Conservation (phyloP, 2,888 invertebrate genomes). For the Leptinotarsa haldemani region DNA sequence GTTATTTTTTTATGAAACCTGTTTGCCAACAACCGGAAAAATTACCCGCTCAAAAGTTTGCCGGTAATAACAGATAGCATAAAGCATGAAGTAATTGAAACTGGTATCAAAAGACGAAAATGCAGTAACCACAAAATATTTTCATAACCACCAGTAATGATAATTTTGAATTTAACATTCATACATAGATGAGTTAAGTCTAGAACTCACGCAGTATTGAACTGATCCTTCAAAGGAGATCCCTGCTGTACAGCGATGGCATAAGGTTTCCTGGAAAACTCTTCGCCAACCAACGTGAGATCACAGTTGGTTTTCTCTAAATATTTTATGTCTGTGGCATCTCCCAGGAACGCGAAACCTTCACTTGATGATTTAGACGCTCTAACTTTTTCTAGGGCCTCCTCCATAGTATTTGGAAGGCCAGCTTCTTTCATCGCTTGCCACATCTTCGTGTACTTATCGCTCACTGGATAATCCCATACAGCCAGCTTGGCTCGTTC, state of each 20-base stretch:
- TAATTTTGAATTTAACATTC: no score
- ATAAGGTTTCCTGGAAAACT: slow-evolving; percentile 97
- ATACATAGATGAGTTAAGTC: no score
- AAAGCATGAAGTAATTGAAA: no score
- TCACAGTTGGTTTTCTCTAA: slow-evolving; percentile 86
- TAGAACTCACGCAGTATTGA: slow-evolving; percentile 92
- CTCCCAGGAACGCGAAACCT: slow-evolving; percentile 69
- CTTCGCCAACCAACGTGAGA: slow-evolving; percentile 92
- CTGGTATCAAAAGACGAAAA: no score
- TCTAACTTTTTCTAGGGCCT: slow-evolving; percentile 81
- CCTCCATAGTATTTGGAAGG: slow-evolving; percentile 82
- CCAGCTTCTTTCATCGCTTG: slow-evolving; percentile 89
- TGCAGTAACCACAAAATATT: no score
- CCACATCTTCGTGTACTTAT: no score
- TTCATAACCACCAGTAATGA: no score
- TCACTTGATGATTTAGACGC: slow-evolving; percentile 77
- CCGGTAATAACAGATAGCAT: no score
- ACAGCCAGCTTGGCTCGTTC: slow-evolving; percentile 95
- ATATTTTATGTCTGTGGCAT: slow-evolving; percentile 89
- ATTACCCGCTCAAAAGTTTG: no score
- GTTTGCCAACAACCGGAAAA: no score
- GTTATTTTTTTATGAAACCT: no score
- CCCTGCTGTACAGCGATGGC: slow-evolving; percentile 97
- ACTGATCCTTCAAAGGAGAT: slow-evolving; percentile 92
- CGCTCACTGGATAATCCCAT: no score